Base-by-base conservation (phyloP, 2,888 invertebrate species). In the Tetranychus piercei region DNA sequence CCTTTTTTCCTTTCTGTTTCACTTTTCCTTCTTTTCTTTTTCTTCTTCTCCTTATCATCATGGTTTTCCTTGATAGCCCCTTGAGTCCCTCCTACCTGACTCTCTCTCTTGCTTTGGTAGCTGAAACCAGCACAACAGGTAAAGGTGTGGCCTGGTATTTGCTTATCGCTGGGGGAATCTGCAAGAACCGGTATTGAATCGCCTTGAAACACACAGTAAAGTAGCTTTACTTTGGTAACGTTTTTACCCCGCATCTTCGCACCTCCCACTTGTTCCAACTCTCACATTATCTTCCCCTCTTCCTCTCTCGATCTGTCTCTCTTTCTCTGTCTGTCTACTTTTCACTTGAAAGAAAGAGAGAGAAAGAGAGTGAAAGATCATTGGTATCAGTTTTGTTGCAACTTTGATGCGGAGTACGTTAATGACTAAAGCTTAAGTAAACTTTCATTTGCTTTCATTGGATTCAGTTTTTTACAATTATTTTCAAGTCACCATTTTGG, bases 301-400 rank as follows among this genome's bases (percentile, higher is more conserved):
- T 20, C 20, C 70, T 23, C 70, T 64, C 65, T 64, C 65, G 4
- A 15, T 5, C 65, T 64, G n/a, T 66, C 66, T 66, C 11, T 66
- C 66, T 66, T 8, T 66, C 66, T 66, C 66, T 66, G n/a, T 66
- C 66, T 66, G n/a, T 66, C 11, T 66, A 20, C 11, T 66, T 66
- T 20, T 20, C 66, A 20, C 18, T 66, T 66, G 18, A 66, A 23
- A 71, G 71, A 71, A 23, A 71, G 71, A 71, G 71, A 71, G 71
- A 44, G 71, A 71, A 23, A 44, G 34, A 44, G 71, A 71, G 34
- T 22, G 71, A 23, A 23, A 44, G 71, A 71, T 55, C 15, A 55
- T 55, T 55, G 55, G 55, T 55, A 55, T 55, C 55, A 55, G 55
- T 55, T 55, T 15, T 55, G 15, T 15, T 55, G 3, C 15, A 55